Evolutionary conservation across 1,140 invertebrate species (phyloP), one percentile per base, ranked within the genome.

Genomic region (Heliothis virescens): DNA sequence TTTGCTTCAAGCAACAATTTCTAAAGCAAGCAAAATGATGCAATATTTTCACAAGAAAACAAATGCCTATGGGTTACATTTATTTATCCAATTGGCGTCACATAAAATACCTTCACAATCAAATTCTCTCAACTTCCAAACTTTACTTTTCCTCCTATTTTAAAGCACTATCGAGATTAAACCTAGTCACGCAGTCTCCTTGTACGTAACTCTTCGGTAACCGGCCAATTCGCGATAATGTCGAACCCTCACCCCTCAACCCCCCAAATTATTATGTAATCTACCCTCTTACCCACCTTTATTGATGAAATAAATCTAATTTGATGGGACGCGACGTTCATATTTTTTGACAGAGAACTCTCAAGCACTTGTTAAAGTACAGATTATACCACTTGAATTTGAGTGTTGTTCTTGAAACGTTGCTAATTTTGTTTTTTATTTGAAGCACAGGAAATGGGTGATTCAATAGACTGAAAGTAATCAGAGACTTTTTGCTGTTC

Each of bases 221-320:
- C 41, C 7, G 41, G 57, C 57, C 57, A 60, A 67, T 67, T 67
- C 41, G 63, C 18, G 63, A 67, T 48, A 67, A 67, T 67, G 63
- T 21, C 18, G 2, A 41, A 9, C 63, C 16, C 41, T 18, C 12
- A 1, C 18, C 2, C 12, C 21, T 13, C 11, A n/a, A 0, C 18
- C 21, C 21, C 21, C 21, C 18, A 29, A 52, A 71, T 67, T 50
- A 71, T 71, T 71, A 69, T 29, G 65, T 69, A 69, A 69, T 69
- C 65, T 5, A 26, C 65, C 50, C 48, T 16, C 16, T 26, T 12
- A 34, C 15, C 11, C 1, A 50, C 67, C 18, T 71, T 71, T 29
- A 71, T 71, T 53, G 21, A 71, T 53, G 41, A 48, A 48, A 71
- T 71, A 71, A 71, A 71, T 71, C 67, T 10, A 7, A 53, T 53